Evolutionary conservation across 2,888 invertebrate species (phyloP).

Genomic region (Sarcophaga variegata): DNA sequence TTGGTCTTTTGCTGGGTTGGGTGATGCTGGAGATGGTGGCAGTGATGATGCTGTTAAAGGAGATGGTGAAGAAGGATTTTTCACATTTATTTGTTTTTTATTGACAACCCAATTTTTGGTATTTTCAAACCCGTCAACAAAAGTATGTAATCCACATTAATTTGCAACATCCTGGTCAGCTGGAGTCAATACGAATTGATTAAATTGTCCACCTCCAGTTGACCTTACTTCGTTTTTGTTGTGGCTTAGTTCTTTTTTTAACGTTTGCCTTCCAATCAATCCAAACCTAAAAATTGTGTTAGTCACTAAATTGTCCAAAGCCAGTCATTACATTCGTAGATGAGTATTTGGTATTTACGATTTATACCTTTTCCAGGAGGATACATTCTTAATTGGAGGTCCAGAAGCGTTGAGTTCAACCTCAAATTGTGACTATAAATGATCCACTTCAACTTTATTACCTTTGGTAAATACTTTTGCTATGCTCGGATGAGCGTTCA

Average conservation of each 20-base stretch:
- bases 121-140: too few relatives aligned
- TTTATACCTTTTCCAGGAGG: conserved; percentile 71
- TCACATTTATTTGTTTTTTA: too few relatives aligned
- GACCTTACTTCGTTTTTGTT: conserved; percentile 13
- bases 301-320: background rate
- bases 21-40: too few relatives aligned
- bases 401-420: conserved; percentile 73
- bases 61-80: too few relatives aligned
- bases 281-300: background rate
- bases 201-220: conserved; percentile 26
- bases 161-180: too few relatives aligned
- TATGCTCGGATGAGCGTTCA: conserved; percentile 73
- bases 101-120: too few relatives aligned
- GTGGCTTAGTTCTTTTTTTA: background rate
- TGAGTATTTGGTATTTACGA: conserved; percentile 45
- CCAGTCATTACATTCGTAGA: background rate
- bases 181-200: too few relatives aligned
- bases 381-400: conserved; percentile 73
- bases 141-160: too few relatives aligned
- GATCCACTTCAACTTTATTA: conserved; percentile 72
- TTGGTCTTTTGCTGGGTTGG: too few relatives aligned
- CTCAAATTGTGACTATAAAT: conserved; percentile 72
- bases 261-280: conserved; percentile 26
- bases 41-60: too few relatives aligned
- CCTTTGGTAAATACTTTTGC: conserved; percentile 73